Evolutionary conservation across 23 tunicate species (phyloP).

Genomic region (Phallusia fumigata): DNA sequence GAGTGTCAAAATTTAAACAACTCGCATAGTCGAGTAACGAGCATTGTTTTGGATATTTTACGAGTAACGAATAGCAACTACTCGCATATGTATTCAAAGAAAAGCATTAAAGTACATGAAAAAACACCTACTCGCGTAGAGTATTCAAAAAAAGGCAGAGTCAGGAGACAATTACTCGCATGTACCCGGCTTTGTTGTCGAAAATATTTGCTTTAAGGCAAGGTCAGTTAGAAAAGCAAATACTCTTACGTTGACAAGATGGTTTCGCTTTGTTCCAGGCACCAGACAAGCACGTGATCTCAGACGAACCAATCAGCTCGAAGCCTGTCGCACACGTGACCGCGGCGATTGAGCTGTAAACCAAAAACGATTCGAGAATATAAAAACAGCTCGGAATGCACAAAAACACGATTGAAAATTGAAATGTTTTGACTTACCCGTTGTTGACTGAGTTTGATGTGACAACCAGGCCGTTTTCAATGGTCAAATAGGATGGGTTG

Average conservation of each 20-base stretch:
- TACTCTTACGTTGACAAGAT: constrained; percentile 54
- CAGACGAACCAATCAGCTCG: constrained; percentile 35
- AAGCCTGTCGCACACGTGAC: constrained; percentile 49
- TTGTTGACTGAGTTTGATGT: constrained; percentile 1
- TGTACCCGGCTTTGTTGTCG: no score
- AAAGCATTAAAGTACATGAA: no score
- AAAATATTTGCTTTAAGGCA: no score
- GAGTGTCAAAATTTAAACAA: no score
- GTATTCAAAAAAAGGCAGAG: no score
- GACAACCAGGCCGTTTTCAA: constrained; percentile 32
- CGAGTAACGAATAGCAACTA: no score
- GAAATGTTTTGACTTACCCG: background rate
- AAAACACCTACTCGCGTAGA: no score
- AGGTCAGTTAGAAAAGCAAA: no score
- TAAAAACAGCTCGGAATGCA: background rate
- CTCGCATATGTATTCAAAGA: no score
- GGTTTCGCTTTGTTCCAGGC: constrained; percentile 64
- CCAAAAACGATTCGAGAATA: background rate
- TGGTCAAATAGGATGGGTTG: constrained; percentile 23
- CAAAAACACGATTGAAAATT: background rate
- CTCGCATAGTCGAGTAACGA: no score
- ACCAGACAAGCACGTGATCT: constrained; percentile 61
- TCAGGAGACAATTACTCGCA: no score
- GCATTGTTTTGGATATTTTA: no score
- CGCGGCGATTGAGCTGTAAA: constrained; percentile 8